phyloP scores from a whole-genome alignment of 2,888 invertebrate genomes.

The Ceramica pisi region DNA sequence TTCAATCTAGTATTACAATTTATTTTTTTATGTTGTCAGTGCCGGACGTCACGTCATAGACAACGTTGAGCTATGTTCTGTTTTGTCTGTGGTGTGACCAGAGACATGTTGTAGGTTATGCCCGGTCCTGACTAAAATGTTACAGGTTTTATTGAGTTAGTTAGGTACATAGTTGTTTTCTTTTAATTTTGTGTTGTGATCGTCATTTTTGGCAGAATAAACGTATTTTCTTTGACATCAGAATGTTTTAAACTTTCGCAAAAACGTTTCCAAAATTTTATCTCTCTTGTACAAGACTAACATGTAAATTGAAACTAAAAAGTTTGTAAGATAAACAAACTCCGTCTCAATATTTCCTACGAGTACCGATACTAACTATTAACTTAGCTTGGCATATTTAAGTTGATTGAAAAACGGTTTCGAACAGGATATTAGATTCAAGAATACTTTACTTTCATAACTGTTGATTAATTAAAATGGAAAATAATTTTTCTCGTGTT shows the following conservation, averaged over 20 bases:
- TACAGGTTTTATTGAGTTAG: no score
- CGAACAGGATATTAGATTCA: neutral
- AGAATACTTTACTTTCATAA: neutral
- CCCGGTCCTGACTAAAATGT: no score
- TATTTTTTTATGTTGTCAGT: no score
- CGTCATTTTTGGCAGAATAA: no score
- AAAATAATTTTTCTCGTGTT: neutral
- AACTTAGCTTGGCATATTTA: constrained; percentile 27
- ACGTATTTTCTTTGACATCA: no score
- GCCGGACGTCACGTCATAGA: no score
- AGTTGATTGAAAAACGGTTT: neutral
- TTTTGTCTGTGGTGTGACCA: no score
- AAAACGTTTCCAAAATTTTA: neutral
- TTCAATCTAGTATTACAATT: no score
- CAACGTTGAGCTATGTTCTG: no score
- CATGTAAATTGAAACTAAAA: neutral
- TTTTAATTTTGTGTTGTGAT: no score
- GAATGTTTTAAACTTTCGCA: neutral
- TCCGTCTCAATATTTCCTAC: constrained; percentile 3
- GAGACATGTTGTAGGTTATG: no score
- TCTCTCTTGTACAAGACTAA: neutral
- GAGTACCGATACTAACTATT: constrained; percentile 16
- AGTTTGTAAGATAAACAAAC: constrained; percentile 4
- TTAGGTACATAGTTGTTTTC: no score
- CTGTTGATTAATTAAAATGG: neutral